Base-by-base conservation (phyloP, 1,140 invertebrate species). In the Hyphantria cunea region DNA sequence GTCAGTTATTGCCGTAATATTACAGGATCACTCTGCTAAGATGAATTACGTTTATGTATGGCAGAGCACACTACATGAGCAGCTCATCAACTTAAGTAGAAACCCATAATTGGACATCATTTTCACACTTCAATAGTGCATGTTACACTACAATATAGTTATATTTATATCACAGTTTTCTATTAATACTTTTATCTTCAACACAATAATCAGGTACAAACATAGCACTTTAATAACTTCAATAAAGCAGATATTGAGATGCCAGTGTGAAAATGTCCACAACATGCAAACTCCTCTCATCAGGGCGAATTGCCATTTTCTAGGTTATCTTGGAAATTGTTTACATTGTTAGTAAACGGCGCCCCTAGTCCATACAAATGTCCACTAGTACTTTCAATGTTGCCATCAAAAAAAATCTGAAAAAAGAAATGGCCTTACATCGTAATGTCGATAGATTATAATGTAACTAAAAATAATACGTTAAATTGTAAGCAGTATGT, bases 381-480 rank as follows among this genome's bases (percentile, higher is more conserved):
- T 13, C 98, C 98, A 82, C 97, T 99, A 6, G 95, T 96, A 92
- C 98, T 98, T 86, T 99, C 98, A 71, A 99, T 99, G 81, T 98
- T 98, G 86, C 98, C 97, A 91, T 99, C 98, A 89, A 99, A 99
- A 91, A 98, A 99, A 95, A 99, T 98, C 96, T 98, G 89, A 82
- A 93, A 93, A 69, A 14, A 87, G 99, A 99, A 92, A 99, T 99
- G 0, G 98, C 97, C 94, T n/a, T n/a, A 15, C n/a, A 25, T n/a
- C n/a, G 11, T 11, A 17, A 11, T 41, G 8, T 17, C 11, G 32
- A 32, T 12, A 45, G 0, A 34, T n/a, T n/a, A 8, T 44, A 5
- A 10, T 52, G n/a, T n/a, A n/a, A n/a, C n/a, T n/a, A n/a, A n/a
- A n/a, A n/a, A n/a, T n/a, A n/a, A n/a, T n/a, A n/a, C n/a, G n/a